Conservation (phyloP, 2,888 invertebrate species). For the Zaprionus bogoriensis region DNA sequence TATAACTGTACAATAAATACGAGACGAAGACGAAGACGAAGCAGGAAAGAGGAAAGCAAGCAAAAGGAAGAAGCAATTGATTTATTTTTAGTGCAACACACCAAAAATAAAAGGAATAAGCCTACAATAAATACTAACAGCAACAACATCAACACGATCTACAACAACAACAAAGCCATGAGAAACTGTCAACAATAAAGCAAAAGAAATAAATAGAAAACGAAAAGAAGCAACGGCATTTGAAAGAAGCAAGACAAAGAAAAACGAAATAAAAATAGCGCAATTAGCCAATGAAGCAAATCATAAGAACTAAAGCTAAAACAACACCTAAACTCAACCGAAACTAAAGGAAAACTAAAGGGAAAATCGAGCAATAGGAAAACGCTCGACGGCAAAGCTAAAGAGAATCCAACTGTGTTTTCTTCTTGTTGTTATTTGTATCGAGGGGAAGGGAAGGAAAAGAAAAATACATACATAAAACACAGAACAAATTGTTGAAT, state of each 20-base stretch:
- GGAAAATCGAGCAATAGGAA: conserved; percentile 21
- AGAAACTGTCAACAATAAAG: conserved; percentile 60
- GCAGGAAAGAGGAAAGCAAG: conserved; percentile 1
- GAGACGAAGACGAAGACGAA: conserved; percentile 1
- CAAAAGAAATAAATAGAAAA: conserved; percentile 14
- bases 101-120: conserved; percentile 33
- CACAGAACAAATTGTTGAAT: conserved; percentile 73
- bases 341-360: conserved; percentile 17
- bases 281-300: conserved; percentile 68
- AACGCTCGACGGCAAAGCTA: background rate
- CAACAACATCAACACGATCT: conserved; percentile 48
- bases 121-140: conserved; percentile 16
- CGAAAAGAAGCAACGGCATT: conserved; percentile 58
- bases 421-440: conserved; percentile 51
- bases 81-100: conserved; percentile 72
- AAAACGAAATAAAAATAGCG: conserved; percentile 58
- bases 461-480: conserved; percentile 24
- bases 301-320: conserved; percentile 21
- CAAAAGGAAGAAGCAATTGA: conserved; percentile 66
- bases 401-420: conserved; percentile 25
- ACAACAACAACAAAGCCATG: conserved; percentile 38
- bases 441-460: conserved; percentile 48
- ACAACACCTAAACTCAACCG: conserved; percentile 17
- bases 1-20: conserved; percentile 74
- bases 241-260: conserved; percentile 30